Evolutionary conservation across 2,888 invertebrate genomes (phyloP), one percentile per base, ranked within the genome.

Genomic region (Lasioglossum marginatum): DNA sequence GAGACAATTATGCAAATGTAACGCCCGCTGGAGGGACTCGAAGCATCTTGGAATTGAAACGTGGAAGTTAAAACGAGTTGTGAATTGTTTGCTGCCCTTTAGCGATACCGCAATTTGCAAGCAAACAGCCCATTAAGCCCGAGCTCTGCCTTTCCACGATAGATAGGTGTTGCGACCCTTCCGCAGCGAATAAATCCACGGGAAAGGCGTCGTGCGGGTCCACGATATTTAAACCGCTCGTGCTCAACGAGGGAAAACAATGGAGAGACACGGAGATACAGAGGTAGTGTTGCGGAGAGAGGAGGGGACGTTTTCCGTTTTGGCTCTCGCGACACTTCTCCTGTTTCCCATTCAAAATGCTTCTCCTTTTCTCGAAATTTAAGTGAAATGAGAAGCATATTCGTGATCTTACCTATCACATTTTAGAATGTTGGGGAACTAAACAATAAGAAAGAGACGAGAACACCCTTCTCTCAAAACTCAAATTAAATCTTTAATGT

Each of bases 61-160:
- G 92, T 87, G 79, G 84, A 92, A 93, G 92, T 93, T 93, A 92
- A 93, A 93, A 92, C 92, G 92, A 93, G 93, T 92, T 91, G 88
- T 92, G 92, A 93, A 93, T 94, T 92, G 94, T 92, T 93, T 86
- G 90, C 80, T 92, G 92, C 93, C 94, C 94, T 94, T 94, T 93
- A 93, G 93, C 92, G 88, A 90, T 93, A 88, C 82, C 87, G 83
- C 92, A 93, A 94, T 94, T 94, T 94, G 93, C 93, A 94, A 93
- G 92, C 90, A 93, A 93, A 94, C 93, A 93, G 91, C 88, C 92
- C 92, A 92, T 93, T 92, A 93, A 91, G 86, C 68, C 77, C 71
- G 72, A 72, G 79, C 83, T 72, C 57, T 73, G 80, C 73, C 74
- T 82, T 83, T 77, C 63, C 48, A n/a, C 71, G 75, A 75, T 45